Evolutionary conservation across 2,113 vertebrate species (phyloP), one percentile per base, ranked within the genome.

Genomic region (Ibidorhyncha struthersii): DNA sequence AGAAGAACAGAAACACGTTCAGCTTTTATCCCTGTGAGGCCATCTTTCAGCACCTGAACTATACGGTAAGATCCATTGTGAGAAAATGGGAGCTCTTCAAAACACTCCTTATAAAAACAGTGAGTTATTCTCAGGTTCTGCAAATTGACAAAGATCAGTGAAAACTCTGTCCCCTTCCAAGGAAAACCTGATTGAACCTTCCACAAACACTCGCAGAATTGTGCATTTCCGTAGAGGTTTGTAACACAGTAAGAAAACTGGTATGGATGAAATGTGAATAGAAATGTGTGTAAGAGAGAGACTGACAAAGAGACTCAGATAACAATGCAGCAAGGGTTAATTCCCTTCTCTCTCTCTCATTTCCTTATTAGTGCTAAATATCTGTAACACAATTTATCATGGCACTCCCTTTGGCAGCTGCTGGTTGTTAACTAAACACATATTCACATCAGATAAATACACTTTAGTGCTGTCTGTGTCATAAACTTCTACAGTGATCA

Each of bases 401-500:
- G 69, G 66, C 80, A 58, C 45, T 89, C 50, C 73, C 63, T 53
- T 70, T 86, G 94, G 96, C 92, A 92, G 86, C 86, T 55, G 53
- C 59, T 49, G 21, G 0, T 49, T 49, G 62, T 47, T 72, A 89
- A 70, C 36, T 63, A 78, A 81, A 73, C 70, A 47, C 69, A 95
- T 38, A 96, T 93, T 98, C 96, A 97, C 97, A 72, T 98, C 96
- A 62, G 98, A 98, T 84, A 98, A 94, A 86, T 97, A 97, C 81
- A 97, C 67, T 59, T 96, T 94, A 27, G 96, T 98, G 88, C 96
- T 94, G 56, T 82, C 95, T 82, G 92, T 97, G 92, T 98, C 97
- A 52, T 97, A 97, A 78, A 98, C 95, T 53, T 96, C 95, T 10
- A 98, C 59, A 2, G 95, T 79, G 66, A 98, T 49, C 66, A 74